phyloP scores from a whole-genome alignment of 2,888 invertebrate genomes.

The Aethes cnicana region DNA sequence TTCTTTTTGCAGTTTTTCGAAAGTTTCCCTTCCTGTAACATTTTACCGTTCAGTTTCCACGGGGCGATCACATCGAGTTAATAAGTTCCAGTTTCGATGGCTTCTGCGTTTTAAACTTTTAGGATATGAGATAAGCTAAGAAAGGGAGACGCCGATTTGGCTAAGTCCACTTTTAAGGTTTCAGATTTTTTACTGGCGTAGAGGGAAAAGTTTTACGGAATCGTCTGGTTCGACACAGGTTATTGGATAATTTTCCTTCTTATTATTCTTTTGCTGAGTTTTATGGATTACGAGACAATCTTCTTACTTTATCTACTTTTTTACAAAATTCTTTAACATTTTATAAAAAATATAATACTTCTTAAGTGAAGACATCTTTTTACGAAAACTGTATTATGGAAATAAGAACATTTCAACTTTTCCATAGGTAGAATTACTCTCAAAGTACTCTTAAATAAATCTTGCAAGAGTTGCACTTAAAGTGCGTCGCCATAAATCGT shows the following conservation, averaged over 20 bases:
- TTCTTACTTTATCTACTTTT: background rate
- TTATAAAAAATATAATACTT: no score
- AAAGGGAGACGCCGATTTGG: slow-evolving; percentile 76
- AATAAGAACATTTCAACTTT: no score
- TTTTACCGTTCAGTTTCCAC: slow-evolving; percentile 76
- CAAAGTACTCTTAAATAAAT: slow-evolving; percentile 8
- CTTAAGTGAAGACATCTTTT: no score
- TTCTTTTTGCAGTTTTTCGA: slow-evolving; percentile 74
- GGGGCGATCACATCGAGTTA: slow-evolving; percentile 81
- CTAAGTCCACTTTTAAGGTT: slow-evolving; percentile 71
- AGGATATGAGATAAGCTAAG: slow-evolving; percentile 81
- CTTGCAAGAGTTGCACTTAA: slow-evolving; percentile 6
- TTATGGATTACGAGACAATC: background rate
- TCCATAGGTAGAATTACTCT: background rate
- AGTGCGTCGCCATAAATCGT: slow-evolving; percentile 16
- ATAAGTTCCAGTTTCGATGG: slow-evolving; percentile 81
- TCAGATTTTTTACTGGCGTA: slow-evolving; percentile 52
- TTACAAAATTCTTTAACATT: no score
- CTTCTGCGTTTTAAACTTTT: slow-evolving; percentile 81
- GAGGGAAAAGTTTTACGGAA: slow-evolving; percentile 35
- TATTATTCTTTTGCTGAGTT: background rate
- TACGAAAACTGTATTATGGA: no score
- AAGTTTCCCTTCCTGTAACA: slow-evolving; percentile 78
- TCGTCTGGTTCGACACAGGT: slow-evolving; percentile 19
- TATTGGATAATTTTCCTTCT: slow-evolving; percentile 2